phyloP scores from a whole-genome alignment of 2,797 vertebrate genomes.

The Anas capensis region DNA sequence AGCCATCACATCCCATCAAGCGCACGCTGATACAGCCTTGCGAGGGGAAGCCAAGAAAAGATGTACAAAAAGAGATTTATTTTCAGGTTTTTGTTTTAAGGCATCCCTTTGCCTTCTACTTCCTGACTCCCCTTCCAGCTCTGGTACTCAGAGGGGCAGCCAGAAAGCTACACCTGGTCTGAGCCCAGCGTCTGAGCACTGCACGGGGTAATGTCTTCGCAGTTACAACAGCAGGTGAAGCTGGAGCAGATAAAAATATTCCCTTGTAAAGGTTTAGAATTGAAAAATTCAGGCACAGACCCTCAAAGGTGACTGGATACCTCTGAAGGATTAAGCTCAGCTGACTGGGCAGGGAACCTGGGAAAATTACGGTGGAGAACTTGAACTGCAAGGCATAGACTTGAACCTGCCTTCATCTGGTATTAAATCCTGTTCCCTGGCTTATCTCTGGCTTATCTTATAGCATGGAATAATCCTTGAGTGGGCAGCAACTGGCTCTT shows the following conservation, averaged over 20 bases:
- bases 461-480: rapidly evolving
- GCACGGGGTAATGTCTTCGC: neutral
- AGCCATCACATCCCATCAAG: neutral
- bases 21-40: neutral
- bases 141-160: neutral
- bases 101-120: neutral
- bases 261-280: neutral
- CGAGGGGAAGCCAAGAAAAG: neutral
- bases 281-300: neutral
- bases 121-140: neutral
- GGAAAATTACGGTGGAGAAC: neutral
- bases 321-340: neutral
- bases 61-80: neutral
- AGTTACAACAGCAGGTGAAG: neutral
- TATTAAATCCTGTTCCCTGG: neutral
- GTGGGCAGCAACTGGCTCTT: neutral
- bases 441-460: neutral
- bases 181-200: neutral
- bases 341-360: neutral
- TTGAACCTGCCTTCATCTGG: too few relatives aligned
- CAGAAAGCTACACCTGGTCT: neutral
- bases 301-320: neutral
- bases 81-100: neutral
- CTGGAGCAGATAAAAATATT: neutral
- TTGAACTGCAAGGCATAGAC: neutral